Percentiles rank a stretch among this genome's conserved stretches.
phyloP scores from a whole-genome alignment of 92 coral and sea anemone genomes.

The Paramuricea clavata region DNA sequence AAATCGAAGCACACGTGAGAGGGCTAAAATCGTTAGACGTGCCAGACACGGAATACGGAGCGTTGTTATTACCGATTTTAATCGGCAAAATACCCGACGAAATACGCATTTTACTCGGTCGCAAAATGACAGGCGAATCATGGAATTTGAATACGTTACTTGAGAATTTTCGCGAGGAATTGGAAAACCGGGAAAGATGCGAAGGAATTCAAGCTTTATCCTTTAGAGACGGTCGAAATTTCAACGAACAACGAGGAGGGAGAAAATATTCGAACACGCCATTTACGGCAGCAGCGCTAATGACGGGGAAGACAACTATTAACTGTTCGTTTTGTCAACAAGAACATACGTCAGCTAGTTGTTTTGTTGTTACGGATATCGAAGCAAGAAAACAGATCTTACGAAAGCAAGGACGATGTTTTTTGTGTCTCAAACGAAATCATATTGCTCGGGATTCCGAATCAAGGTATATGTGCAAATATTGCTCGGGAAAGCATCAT shows the following conservation, averaged over 20 bases:
- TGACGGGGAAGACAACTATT: conserved; percentile 9
- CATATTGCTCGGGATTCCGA: conserved; percentile 66
- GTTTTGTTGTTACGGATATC: conserved; percentile 67
- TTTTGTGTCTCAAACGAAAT: conserved; percentile 55
- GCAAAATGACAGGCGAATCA: too few species aligned
- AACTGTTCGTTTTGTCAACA: conserved; percentile 72
- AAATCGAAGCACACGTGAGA: conserved; percentile 53
- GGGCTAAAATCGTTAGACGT: not conserved
- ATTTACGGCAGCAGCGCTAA: conserved; percentile 43
- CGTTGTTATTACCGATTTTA: conserved; percentile 11
- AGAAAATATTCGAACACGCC: not conserved
- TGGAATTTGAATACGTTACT: too few species aligned
- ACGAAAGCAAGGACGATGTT: conserved; percentile 50
- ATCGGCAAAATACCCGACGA: conserved; percentile 20
- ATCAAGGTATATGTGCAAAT: conserved; percentile 42
- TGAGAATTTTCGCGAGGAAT: conserved; percentile 63
- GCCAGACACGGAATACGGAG: not conserved
- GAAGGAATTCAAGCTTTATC: conserved; percentile 58
- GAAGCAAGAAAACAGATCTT: too few species aligned
- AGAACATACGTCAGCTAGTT: conserved; percentile 65
- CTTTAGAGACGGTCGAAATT: too few species aligned
- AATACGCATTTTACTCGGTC: too few species aligned
- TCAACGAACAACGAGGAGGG: not conserved
- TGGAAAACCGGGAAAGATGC: conserved; percentile 71
- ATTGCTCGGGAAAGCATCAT: conserved; percentile 71